phyloP scores from a whole-genome alignment of 92 coral and sea anemone genomes.

The Palythoa caribaeorum region DNA sequence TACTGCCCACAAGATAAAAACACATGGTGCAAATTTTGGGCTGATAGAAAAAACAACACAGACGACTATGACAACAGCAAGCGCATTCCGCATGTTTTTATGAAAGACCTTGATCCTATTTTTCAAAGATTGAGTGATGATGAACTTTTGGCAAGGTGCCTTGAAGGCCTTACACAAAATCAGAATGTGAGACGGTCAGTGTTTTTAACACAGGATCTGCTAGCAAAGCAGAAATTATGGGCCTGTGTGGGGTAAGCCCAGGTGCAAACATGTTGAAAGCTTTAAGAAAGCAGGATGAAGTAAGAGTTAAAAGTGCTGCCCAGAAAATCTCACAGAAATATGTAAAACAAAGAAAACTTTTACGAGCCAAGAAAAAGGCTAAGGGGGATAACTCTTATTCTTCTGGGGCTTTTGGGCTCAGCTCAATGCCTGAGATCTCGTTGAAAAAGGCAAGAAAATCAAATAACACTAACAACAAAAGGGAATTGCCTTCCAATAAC shows the following conservation, averaged over 20 bases:
- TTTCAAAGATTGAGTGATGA: slow-evolving; percentile 57
- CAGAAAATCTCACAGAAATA: slow-evolving; percentile 52
- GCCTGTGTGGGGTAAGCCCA: slow-evolving; percentile 33
- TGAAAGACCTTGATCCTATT: slow-evolving; percentile 62
- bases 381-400: slow-evolving; percentile 35
- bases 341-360: slow-evolving; percentile 36
- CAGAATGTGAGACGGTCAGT: slow-evolving; percentile 66
- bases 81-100: slow-evolving; percentile 61
- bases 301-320: slow-evolving; percentile 56
- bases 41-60: slow-evolving; percentile 52
- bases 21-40: slow-evolving; percentile 77
- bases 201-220: slow-evolving; percentile 74
- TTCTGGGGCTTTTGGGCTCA: slow-evolving; percentile 59
- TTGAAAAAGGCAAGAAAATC: slow-evolving; percentile 8
- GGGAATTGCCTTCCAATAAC: slow-evolving; percentile 20
- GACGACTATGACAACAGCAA: slow-evolving; percentile 44
- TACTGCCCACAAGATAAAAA: slow-evolving; percentile 57
- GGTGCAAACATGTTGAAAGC: slow-evolving; percentile 59
- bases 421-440: slow-evolving; percentile 56
- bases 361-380: slow-evolving; percentile 36
- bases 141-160: slow-evolving; percentile 60
- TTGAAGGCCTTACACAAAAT: slow-evolving; percentile 63
- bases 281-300: slow-evolving; percentile 54
- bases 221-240: slow-evolving; percentile 64
- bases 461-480: not conserved